Base-by-base conservation (phyloP, 2,888 invertebrate genomes). In the Poecilus cupreus region DNA sequence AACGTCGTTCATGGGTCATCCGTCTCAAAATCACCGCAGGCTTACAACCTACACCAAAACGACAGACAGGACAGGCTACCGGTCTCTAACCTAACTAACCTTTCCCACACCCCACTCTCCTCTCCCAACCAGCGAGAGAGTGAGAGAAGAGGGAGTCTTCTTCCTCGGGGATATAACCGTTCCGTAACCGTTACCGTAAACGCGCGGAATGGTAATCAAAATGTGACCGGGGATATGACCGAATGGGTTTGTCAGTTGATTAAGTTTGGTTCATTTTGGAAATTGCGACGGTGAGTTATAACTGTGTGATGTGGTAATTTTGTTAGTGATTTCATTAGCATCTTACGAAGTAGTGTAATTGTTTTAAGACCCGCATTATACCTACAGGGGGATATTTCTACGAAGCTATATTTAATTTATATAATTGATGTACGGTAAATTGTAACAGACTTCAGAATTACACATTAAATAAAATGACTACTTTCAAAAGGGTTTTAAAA, bases 161-260 rank as follows among this genome's bases (percentile, higher is more conserved):
- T 51, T 43, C 43, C 51, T 51, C 3, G 13, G 51, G 18, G 16
- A 51, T 51, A 51, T 51, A 51, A 51, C 51, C 18, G 51, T 18
- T 5, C 8, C 32, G 18, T 51, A 51, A 51, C 18, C 18, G 51
- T 32, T 32, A 32, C 32, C 32, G 32, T 32, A 32, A 32, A 32
- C 32, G 32, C 32, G 4, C 4, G 8, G 51, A 18, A 37, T 37
- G 37, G 16, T 68, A 68, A 37, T 68, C 37, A 68, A 68, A 68
- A 68, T 68, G 64, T 68, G 32, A 68, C 37, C 37, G 64, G 64
- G 51, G 18, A 39, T 68, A 68, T 68, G 37, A 68, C 64, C 64
- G 37, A 32, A 51, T 51, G 2, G 16, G 16, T 5, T 26, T 60
- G 64, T 32, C 20, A 32, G 16, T 32, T 68, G 64, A 68, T 68